Conservation (phyloP, 1,140 invertebrate genomes). For the Thaumetopoea pityocampa region DNA sequence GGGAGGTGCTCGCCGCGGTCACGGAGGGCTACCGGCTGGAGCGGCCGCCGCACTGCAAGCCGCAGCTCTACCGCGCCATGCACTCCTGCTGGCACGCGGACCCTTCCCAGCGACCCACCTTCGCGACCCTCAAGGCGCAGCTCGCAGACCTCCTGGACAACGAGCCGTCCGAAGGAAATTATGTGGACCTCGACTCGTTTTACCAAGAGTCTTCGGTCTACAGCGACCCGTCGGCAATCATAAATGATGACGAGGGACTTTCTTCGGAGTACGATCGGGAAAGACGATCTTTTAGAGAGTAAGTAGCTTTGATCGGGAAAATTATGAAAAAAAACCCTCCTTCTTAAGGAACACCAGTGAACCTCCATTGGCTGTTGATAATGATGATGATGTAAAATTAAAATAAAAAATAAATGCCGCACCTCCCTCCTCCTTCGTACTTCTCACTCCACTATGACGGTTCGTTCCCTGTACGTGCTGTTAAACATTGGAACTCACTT, state of each 20-base stretch:
- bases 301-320: slow-evolving; percentile 24
- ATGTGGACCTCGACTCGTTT: slow-evolving; percentile 87
- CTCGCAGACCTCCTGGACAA: slow-evolving; percentile 83
- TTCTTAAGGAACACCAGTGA: no score
- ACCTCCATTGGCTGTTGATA: no score
- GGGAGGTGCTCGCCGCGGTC: slow-evolving; percentile 86
- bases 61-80: slow-evolving; percentile 86
- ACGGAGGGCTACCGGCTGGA: slow-evolving; percentile 85
- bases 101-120: slow-evolving; percentile 83
- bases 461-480: no score
- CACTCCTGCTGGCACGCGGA: slow-evolving; percentile 86
- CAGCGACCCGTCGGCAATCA: slow-evolving; percentile 71
- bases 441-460: no score
- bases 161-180: slow-evolving; percentile 82
- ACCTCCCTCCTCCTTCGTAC: no score
- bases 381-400: no score
- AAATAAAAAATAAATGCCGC: no score
- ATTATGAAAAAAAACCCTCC: slow-evolving; percentile 1
- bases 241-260: slow-evolving; percentile 67
- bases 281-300: slow-evolving; percentile 63
- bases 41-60: slow-evolving; percentile 84
- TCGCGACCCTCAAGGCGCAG: slow-evolving; percentile 81
- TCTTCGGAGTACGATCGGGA: slow-evolving; percentile 68
- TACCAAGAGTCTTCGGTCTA: slow-evolving; percentile 82
- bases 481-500: no score